Conservation (phyloP, 2,113 vertebrate genomes). For the Acinonyx jubatus region DNA sequence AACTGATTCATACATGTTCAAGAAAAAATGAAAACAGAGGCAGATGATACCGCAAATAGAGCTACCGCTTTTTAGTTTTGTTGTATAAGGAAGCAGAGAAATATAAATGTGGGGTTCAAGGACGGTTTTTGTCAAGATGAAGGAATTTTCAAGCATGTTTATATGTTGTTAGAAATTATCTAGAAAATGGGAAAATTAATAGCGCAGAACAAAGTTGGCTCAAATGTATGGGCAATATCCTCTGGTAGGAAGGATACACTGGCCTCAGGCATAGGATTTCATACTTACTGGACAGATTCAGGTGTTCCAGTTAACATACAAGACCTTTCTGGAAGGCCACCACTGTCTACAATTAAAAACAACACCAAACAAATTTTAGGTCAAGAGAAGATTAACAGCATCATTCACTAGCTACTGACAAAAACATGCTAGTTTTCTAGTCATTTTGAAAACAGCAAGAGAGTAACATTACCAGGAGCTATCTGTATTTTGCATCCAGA, state of each 20-base stretch:
- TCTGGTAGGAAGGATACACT: not conserved
- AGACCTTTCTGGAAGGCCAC: conserved; percentile 96
- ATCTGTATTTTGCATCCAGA: conserved; percentile 99
- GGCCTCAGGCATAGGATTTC: not conserved
- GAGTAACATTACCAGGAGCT: conserved; percentile 90
- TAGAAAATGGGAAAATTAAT: not conserved
- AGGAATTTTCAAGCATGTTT: not conserved
- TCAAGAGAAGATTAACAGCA: not conserved
- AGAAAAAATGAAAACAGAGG: not conserved
- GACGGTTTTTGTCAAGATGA: not conserved
- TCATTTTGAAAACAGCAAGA: not conserved
- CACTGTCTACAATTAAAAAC: conserved; percentile 90
- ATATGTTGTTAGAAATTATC: not conserved
- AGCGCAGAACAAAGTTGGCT: not conserved
- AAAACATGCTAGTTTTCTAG: not conserved
- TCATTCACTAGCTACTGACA: not conserved
- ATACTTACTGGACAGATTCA: conserved; percentile 96
- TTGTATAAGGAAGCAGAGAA: not conserved
- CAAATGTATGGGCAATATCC: not conserved
- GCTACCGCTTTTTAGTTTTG: not conserved
- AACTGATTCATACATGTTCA: not conserved
- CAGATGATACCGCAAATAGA: not conserved
- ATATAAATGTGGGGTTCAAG: not conserved
- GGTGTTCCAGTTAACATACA: conserved; percentile 96
- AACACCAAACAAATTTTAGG: not conserved